Base-by-base conservation (phyloP, 1,140 invertebrate species). In the Laupala kohalensis region DNA sequence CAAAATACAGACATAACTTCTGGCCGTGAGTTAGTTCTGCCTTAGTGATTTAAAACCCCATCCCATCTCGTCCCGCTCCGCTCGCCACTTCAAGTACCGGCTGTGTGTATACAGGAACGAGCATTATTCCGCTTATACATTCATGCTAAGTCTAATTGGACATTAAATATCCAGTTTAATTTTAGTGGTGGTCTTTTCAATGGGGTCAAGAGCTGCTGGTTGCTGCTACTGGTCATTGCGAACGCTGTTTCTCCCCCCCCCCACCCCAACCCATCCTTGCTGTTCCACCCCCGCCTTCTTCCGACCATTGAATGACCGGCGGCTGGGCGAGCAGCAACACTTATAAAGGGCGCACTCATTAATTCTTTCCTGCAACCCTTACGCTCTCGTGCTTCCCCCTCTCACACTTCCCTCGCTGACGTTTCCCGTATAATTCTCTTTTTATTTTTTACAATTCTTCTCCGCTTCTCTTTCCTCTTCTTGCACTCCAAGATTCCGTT, bases 131-230 rank as follows among this genome's bases (percentile, higher is more conserved):
- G 37, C 37, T 19, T 19, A 53, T 53, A 53, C 37, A 53, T 53
- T 53, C 37, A 53, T 53, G 37, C 37, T 19, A 53, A 53, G 29
- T 68, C 29, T 68, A 68, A 68, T 68, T 68, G 67, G 67, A 68
- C 67, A 29, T 29, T 68, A 37, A 68, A 68, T 68, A 68, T 68
- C 27, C 67, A 68, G 67, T 68, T 68, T 68, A 68, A 68, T 68
- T 68, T 68, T 25, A 68, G 67, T 29, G 67, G 67, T 29, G 67
- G 67, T 12, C 28, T 68, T 65, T n/a, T n/a, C 6, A 25, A 65
- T 24, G 64, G 25, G 64, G 25, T 65, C n/a, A 27, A n/a, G 28
- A 68, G 67, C 29, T 27, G 9, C 67, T 29, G 23, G 15, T 29
- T 24, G 27, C 29, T 37, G 29, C 26, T 29, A 27, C 12, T 19